Base-by-base conservation (phyloP, 2,113 vertebrate genomes). In the Polypterus senegalus region DNA sequence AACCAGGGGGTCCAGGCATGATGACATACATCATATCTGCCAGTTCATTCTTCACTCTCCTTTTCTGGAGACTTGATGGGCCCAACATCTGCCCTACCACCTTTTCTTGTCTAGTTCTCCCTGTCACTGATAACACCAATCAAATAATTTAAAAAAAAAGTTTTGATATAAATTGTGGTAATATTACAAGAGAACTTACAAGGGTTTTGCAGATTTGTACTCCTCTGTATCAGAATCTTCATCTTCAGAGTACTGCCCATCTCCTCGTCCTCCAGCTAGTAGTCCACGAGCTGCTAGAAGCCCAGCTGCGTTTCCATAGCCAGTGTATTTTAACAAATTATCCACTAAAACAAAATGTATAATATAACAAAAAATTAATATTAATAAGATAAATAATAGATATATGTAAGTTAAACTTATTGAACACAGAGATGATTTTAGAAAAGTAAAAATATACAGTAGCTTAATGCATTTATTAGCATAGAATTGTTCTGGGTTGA, bases 141-240 rank as follows among this genome's bases (percentile, higher is more conserved):
- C 27, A 27, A 27, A 27, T 27, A 27, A 27, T 27, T 27, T 27
- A 27, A 27, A 27, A 27, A 27, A 27, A 27, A 27, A 1, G 27
- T 27, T 27, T 27, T 27, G 27, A 27, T 27, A 27, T 27, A 27
- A 27, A 1, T 27, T 27, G 27, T 27, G 27, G 27, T 27, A 27
- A 27, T 27, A 27, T 27, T 27, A 2, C 27, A 27, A 27, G 27
- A 27, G 27, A 27, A 75, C 83, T 83, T 62, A 87, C 86, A 81
- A 86, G 27, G 92, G 93, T 78, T 94, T 98, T 67, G 87, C 93
- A 69, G 85, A 86, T 82, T 93, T 95, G 81, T 98, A 97, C 73
- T 98, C 96, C 70, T 98, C 96, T 8, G 96, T 98, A 75, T 97
- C 96, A 0, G 94, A 95, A 76, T 97, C 90, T 79, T 98, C 93